Evolutionary conservation across 2,113 vertebrate genomes (phyloP), one percentile per base, ranked within the genome.

Genomic region (Empidonax alnorum): DNA sequence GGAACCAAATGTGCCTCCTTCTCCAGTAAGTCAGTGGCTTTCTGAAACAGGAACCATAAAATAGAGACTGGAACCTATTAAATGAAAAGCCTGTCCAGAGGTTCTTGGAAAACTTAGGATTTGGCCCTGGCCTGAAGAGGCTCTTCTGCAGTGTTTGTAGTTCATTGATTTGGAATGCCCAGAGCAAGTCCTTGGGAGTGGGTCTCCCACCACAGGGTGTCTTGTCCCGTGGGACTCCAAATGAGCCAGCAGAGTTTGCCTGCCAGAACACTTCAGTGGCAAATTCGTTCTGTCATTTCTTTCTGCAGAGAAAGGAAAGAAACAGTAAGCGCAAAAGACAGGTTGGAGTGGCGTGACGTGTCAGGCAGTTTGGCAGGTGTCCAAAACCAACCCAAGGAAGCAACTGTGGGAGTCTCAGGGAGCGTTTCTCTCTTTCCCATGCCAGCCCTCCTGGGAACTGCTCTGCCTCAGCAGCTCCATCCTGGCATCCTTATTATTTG

Each of bases 281-380:
- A 99, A 96, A 99, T 99, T 66, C 98, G 98, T 95, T 99, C 99
- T 77, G 99, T 99, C 99, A 99, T 99, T 97, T 98, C 98, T 97
- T 96, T 99, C 99, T 99, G 98, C 68, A 95, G 74, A 93, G 78
- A 97, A 83, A 76, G 75, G 35, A 81, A 89, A 85, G 77, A 47
- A 96, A 47, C 58, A 28, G 25, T 87, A 61, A 96, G 69, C 47
- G 50, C 58, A 59, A 74, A 91, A 78, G 55, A 55, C 73, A 87
- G 47, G 30, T 52, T 93, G 63, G 16, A 68, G 39, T 21, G 42
- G 39, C 2, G 2, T 47, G 82, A 82, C 0, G 1, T 5, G 4
- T 46, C 80, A 84, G 73, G 67, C 58, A 81, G n/a, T 58, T 84
- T 87, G 77, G 74, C 24, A 53, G 22, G 56, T 68, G 44, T 53